A percentile compares a stretch with the other conserved stretches of the same genome.
Conservation (phyloP, 2,888 invertebrate genomes). For the Microctonus hyperodae region DNA sequence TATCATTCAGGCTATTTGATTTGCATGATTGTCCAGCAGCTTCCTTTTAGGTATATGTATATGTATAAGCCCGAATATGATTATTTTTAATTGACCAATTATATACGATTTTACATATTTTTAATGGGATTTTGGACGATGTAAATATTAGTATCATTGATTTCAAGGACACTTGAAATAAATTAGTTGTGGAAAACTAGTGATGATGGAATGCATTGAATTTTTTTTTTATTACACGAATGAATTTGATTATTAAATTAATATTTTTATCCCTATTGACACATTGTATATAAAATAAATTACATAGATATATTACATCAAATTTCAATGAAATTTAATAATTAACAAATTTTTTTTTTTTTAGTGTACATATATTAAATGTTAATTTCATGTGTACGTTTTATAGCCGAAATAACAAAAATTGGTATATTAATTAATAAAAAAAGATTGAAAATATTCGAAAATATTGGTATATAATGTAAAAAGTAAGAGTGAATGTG, state of each 20-base stretch:
- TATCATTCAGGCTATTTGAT: slow-evolving; percentile 19
- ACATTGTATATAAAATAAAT: neutral
- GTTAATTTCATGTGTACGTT: neutral
- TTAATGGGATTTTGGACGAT: neutral
- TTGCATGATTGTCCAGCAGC: neutral
- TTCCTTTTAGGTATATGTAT: neutral
- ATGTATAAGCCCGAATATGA: neutral
- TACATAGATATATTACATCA: neutral
- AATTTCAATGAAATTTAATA: neutral
- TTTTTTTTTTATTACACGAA: neutral
- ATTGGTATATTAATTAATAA: too few species aligned
- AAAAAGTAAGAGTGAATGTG: neutral
- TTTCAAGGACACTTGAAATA: neutral
- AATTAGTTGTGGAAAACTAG: neutral
- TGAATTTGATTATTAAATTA: neutral
- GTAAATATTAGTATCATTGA: neutral
- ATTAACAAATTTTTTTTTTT: slow-evolving; percentile 3
- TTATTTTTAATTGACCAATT: neutral
- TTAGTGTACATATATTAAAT: neutral
- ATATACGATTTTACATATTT: neutral
- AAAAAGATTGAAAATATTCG: slow-evolving; percentile 22
- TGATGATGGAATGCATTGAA: neutral
- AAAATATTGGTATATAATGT: neutral
- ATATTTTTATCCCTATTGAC: neutral
- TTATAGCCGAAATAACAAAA: neutral